Percentiles rank a stretch among this genome's conserved stretches.
Conservation (phyloP, 2,797 vertebrate species). For the Enteromius unitaeniatus region DNA sequence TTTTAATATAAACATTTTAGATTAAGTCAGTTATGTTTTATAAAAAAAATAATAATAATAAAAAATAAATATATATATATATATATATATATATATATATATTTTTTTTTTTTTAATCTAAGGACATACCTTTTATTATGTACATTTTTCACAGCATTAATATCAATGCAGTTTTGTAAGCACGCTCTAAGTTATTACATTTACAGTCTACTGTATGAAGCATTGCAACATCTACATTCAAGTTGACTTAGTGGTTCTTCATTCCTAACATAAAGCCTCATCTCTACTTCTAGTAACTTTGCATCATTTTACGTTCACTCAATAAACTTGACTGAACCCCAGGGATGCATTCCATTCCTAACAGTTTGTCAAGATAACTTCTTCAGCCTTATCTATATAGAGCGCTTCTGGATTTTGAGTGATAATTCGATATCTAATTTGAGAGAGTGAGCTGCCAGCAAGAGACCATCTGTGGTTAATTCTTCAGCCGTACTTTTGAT, state of each 20-base stretch:
- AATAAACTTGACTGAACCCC: conserved; percentile 8
- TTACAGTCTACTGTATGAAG: not conserved
- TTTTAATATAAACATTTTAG: not conserved
- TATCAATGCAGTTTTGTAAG: not conserved
- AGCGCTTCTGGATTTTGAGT: not conserved
- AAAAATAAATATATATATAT: too few species aligned
- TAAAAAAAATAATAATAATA: not conserved
- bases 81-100: too few species aligned
- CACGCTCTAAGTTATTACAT: not conserved
- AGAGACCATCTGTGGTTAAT: conserved; percentile 51
- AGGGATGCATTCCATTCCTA: not conserved
- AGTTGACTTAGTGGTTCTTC: not conserved
- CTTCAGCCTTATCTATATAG: conserved; percentile 21
- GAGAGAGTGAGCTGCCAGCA: not conserved
- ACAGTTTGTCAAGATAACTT: not conserved
- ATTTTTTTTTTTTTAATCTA: not conserved
- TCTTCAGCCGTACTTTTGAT: conserved; percentile 44
- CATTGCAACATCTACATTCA: not conserved
- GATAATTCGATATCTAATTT: conserved; percentile 20
- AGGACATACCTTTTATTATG: not conserved
- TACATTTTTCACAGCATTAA: not conserved
- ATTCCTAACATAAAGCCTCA: not conserved
- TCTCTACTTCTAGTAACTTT: not conserved
- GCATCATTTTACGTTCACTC: not conserved
- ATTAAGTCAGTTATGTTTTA: not conserved